Evolutionary conservation across 2,888 invertebrate genomes (phyloP).

Genomic region (Pyrgus malvae): DNA sequence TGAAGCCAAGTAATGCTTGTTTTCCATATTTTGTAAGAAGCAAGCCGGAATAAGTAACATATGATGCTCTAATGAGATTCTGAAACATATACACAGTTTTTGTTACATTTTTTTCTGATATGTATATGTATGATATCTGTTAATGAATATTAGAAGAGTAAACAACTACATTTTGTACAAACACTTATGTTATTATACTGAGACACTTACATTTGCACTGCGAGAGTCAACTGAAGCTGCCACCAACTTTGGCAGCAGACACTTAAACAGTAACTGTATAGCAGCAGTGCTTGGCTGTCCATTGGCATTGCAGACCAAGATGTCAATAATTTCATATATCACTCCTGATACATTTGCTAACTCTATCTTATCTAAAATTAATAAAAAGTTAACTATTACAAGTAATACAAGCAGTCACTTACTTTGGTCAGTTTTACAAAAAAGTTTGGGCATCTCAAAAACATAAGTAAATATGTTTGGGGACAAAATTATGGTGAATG

Average conservation of each 20-base stretch:
- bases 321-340: constrained; percentile 66
- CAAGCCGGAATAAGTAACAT: constrained; percentile 67
- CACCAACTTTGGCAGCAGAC: constrained; percentile 63
- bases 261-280: constrained; percentile 62
- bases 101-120: neutral
- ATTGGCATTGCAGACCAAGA: constrained; percentile 49
- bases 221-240: constrained; percentile 56
- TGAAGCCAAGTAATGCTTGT: constrained; percentile 56
- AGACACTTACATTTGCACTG: constrained; percentile 57
- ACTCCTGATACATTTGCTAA: constrained; percentile 52
- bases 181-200: no score
- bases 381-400: no score
- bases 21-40: constrained; percentile 62
- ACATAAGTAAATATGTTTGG: no score
- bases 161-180: no score
- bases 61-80: constrained; percentile 64
- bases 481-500: no score
- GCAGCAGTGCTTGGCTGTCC: constrained; percentile 50
- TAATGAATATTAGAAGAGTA: neutral
- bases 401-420: no score
- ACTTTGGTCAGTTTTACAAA: no score
- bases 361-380: constrained; percentile 57
- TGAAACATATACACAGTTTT: constrained; percentile 39
- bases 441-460: no score
- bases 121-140: neutral